Base-by-base conservation (phyloP, 53 echinoderm and acorn worm genomes). In the Paracentrotus lividus region DNA sequence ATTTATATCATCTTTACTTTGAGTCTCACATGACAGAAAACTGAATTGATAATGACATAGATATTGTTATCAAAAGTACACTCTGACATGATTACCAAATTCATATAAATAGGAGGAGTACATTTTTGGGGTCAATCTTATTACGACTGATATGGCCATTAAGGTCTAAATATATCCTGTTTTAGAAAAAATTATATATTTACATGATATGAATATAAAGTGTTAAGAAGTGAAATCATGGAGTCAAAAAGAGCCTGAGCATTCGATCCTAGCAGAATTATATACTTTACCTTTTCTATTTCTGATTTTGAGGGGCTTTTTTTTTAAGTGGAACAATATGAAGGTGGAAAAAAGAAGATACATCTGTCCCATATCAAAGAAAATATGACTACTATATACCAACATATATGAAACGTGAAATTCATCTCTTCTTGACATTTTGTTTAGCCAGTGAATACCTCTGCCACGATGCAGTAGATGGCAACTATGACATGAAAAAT, bases 401-500 rank as follows among this genome's bases (percentile, higher is more conserved):
- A n/a, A n/a, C n/a, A n/a, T 60, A 21, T 14, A 66, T 32, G 66
- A 32, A 27, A 31, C 10, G 5, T 66, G 29, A 40, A 72, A 72
- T 38, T 8, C 18, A 72, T 32, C 5, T 72, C 18, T 64, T 64
- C 64, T 64, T 31, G 64, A 64, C 21, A 40, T 72, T 72, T 72
- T 72, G 36, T 72, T 72, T 72, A 72, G 40, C 3, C 16, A 26
- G 21, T 15, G 72, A 72, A 72, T 72, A 72, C 72, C 72, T 18
- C 15, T 38, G 40, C 40, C 36, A 36, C 21, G 31, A 64, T n/a
- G 31, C 29, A 29, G 31, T 18, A 72, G 18, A 72, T 72, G 40
- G 31, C 40, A 72, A 72, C 40, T 72, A 14, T 72, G 72, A 32
- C 40, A 72, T 47, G 47, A 81, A n/a, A 81, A 81, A 81, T 47